Conservation (phyloP, 1,140 invertebrate genomes). For the Coenobita brevimanus region DNA sequence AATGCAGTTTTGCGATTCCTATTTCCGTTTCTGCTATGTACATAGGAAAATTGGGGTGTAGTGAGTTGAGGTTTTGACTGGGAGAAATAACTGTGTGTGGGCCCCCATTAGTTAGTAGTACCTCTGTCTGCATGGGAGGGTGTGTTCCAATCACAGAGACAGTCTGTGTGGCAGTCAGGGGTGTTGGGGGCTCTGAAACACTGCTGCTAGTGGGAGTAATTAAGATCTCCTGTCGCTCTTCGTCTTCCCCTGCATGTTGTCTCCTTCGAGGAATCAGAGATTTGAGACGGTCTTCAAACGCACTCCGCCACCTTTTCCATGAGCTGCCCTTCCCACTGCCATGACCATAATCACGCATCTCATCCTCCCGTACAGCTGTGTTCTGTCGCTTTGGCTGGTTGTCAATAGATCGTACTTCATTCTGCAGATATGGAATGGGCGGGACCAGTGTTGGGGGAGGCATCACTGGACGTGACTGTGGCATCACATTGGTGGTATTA, state of each 20-base stretch:
- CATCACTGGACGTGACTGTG: conserved; percentile 39
- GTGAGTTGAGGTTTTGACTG: conserved; percentile 37
- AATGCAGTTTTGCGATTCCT: conserved; percentile 63
- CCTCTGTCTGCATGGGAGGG: conserved; percentile 41
- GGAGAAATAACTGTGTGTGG: conserved; percentile 53
- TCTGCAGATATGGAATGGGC: conserved; percentile 60
- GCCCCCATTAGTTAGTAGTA: conserved; percentile 55
- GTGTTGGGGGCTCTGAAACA: conserved; percentile 60
- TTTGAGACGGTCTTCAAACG: conserved; percentile 49
- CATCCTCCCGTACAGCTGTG: conserved; percentile 45
- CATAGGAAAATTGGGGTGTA: conserved; percentile 22
- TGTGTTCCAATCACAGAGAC: conserved; percentile 29
- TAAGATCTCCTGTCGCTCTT: conserved; percentile 59
- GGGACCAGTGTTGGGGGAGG: conserved; percentile 54
- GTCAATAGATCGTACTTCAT: conserved; percentile 60
- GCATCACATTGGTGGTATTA: conserved; percentile 34
- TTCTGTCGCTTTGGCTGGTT: conserved; percentile 61
- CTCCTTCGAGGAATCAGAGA: conserved; percentile 45
- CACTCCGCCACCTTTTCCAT: conserved; percentile 45
- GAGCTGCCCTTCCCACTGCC: conserved; percentile 46
- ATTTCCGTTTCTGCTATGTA: conserved; percentile 64
- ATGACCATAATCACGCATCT: conserved; percentile 19
- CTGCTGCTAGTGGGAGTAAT: conserved; percentile 61
- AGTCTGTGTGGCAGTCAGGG: conserved; percentile 47
- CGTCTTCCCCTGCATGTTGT: conserved; percentile 49